phyloP scores from a whole-genome alignment of 2,888 invertebrate species.

The Andrena camellia region DNA sequence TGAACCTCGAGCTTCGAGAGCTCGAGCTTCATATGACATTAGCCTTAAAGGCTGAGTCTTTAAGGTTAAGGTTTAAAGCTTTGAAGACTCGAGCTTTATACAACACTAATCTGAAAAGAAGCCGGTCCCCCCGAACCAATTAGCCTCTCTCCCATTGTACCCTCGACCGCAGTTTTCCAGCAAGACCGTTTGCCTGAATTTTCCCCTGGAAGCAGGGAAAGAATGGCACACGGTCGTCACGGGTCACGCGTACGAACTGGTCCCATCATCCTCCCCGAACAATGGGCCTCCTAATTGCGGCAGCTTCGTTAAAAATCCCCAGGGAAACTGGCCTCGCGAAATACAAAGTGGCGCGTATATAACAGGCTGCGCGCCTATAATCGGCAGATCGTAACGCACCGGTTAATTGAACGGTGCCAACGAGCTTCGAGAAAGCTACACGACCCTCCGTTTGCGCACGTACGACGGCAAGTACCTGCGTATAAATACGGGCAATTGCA shows the following conservation, averaged over 20 bases:
- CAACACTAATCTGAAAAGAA: conserved; percentile 27
- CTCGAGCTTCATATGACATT: no score
- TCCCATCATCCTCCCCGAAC: conserved; percentile 49
- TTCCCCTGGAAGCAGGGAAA: no score
- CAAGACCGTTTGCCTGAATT: background rate
- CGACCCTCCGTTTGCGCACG: background rate
- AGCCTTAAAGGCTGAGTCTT: no score
- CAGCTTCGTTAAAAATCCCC: conserved; percentile 56
- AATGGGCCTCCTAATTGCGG: conserved; percentile 61
- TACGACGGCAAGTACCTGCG: background rate
- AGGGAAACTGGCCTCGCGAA: conserved; percentile 1
- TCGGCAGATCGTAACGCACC: conserved; percentile 17
- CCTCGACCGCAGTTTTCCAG: conserved; percentile 33
- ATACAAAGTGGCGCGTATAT: background rate
- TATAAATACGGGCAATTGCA: background rate
- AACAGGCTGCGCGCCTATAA: background rate
- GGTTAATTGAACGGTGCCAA: conserved; percentile 1
- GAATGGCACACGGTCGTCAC: conserved; percentile 50
- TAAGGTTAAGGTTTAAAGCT: no score
- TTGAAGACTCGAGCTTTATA: no score
- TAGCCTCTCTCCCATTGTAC: conserved; percentile 35
- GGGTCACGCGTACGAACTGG: conserved; percentile 60
- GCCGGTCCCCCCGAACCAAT: conserved; percentile 25
- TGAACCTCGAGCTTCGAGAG: no score
- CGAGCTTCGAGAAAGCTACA: background rate